Percentiles rank a stretch among this genome's conserved stretches.
phyloP scores from a whole-genome alignment of 2,888 invertebrate genomes.

The Eutolmus rufibarbis region DNA sequence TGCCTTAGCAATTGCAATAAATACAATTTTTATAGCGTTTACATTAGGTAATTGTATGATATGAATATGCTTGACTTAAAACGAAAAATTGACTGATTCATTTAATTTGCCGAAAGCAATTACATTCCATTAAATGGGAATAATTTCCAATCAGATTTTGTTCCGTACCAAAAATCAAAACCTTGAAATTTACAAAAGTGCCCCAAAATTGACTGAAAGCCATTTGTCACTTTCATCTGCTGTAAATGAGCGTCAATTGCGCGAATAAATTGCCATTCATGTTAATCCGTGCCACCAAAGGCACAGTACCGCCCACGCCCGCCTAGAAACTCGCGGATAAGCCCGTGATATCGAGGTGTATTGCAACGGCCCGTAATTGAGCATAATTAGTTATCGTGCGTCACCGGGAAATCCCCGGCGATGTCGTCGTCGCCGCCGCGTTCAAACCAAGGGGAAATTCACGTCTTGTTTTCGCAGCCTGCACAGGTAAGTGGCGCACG shows the following conservation, averaged over 20 bases:
- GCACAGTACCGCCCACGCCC: background rate
- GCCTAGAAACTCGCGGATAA: background rate
- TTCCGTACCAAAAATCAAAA: background rate
- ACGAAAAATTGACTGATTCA: background rate
- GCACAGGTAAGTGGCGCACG: background rate
- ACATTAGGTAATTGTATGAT: background rate
- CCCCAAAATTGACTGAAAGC: background rate
- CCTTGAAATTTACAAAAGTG: background rate
- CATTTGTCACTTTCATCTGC: slow-evolving; percentile 15
- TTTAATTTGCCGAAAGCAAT: background rate
- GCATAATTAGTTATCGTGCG: background rate
- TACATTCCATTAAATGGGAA: background rate
- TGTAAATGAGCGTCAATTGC: background rate
- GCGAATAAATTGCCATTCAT: background rate
- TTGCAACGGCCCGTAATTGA: background rate
- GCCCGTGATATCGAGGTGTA: background rate
- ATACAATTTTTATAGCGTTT: background rate
- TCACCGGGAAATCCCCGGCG: background rate
- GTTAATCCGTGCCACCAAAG: background rate
- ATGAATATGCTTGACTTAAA: background rate
- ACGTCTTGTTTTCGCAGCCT: background rate
- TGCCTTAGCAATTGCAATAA: background rate
- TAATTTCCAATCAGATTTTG: background rate
- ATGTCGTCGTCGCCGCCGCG: background rate
- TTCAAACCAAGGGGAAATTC: background rate